Conservation (phyloP, 1,140 invertebrate species). For the Atta cephalotes region DNA sequence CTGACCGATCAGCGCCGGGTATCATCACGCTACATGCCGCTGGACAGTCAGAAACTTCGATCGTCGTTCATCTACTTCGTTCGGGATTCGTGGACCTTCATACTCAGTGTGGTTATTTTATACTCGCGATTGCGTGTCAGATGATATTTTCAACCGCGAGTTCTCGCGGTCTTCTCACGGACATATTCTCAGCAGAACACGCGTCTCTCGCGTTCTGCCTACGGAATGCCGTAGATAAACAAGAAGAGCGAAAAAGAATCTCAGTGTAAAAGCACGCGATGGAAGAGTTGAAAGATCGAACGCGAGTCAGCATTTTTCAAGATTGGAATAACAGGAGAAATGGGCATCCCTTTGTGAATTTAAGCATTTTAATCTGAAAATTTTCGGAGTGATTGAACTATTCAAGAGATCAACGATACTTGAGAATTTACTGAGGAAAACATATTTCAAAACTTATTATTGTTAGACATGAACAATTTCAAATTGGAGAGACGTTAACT, state of each 20-base stretch:
- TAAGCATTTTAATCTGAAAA: neutral
- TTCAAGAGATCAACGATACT: neutral
- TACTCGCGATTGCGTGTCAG: neutral
- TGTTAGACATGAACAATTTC: neutral
- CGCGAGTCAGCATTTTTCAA: neutral
- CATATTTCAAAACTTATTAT: neutral
- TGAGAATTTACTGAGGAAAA: neutral
- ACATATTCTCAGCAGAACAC: neutral
- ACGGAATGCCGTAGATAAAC: neutral
- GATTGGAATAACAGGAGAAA: neutral
- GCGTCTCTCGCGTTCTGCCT: neutral
- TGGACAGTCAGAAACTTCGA: neutral
- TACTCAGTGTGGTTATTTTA: neutral
- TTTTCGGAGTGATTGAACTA: neutral
- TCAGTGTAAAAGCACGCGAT: neutral
- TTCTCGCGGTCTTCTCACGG: neutral
- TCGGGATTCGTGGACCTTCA: neutral
- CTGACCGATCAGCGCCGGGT: constrained; percentile 54
- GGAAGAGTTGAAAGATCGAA: neutral
- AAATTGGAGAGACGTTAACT: neutral
- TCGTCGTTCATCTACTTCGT: neutral
- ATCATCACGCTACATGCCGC: constrained; percentile 18
- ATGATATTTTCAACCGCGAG: neutral
- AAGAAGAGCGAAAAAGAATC: constrained; percentile 11
- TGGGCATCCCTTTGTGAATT: neutral